A percentile compares a stretch with the other conserved stretches of the same genome.
phyloP scores from a whole-genome alignment of 1,140 invertebrate species.

The Nephotettix cincticeps region DNA sequence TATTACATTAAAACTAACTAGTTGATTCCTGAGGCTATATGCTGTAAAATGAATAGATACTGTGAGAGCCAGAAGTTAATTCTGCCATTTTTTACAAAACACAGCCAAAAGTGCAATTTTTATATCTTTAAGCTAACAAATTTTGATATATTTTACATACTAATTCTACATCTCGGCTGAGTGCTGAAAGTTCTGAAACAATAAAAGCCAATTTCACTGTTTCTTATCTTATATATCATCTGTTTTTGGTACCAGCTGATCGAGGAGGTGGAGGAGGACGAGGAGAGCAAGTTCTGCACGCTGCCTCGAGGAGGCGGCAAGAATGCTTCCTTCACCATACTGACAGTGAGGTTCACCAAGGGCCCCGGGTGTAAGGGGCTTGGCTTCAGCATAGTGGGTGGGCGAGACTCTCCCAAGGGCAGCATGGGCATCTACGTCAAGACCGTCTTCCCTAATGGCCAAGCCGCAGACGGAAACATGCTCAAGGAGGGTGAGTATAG shows the following conservation, averaged over 20 bases:
- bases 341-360: conserved; percentile 69
- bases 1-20: no score
- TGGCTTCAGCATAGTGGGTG: conserved; percentile 90
- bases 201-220: no score
- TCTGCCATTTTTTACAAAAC: no score
- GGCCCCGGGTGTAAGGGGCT: conserved; percentile 81
- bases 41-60: no score
- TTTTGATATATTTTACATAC: no score
- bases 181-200: no score
- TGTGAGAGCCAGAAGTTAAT: no score
- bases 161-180: no score
- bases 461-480: conserved; percentile 78
- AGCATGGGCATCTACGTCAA: conserved; percentile 91
- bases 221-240: no score
- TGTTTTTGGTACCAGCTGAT: conserved; percentile 1
- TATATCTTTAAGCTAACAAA: no score
- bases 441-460: conserved; percentile 84
- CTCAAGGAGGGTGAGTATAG: conserved; percentile 78
- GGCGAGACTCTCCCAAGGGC: conserved; percentile 82
- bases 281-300: conserved; percentile 53
- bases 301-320: conserved; percentile 51
- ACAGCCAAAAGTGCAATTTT: no score
- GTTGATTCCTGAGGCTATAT: no score
- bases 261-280: conserved; percentile 50
- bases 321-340: conserved; percentile 51